phyloP scores from a whole-genome alignment of 1,140 invertebrate species.

The Vanessa tameamea region DNA sequence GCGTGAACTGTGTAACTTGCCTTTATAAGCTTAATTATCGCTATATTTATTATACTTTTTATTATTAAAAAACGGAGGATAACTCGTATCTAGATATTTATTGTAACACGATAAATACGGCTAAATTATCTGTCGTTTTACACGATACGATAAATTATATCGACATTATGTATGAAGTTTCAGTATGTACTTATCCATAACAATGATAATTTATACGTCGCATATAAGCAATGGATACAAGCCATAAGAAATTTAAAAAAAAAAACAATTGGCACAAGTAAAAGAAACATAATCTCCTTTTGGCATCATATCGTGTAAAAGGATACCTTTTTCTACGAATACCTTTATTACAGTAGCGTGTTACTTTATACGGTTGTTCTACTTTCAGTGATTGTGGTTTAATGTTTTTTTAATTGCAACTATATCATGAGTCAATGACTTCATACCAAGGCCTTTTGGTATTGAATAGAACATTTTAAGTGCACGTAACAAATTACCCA shows the following conservation, averaged over 20 bases:
- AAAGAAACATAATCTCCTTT: background rate
- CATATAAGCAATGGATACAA: too few relatives aligned
- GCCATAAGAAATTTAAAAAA: background rate
- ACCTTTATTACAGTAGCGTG: constrained; percentile 8
- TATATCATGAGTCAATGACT: constrained; percentile 43
- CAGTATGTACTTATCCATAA: too few relatives aligned
- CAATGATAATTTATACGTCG: too few relatives aligned
- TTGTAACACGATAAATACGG: too few relatives aligned
- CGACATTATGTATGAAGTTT: too few relatives aligned
- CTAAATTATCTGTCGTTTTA: too few relatives aligned
- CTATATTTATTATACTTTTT: background rate
- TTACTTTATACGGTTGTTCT: constrained; percentile 33
- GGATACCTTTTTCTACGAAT: constrained; percentile 19
- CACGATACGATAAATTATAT: too few relatives aligned
- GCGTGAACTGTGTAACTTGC: constrained; percentile 48
- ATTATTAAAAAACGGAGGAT: too few relatives aligned
- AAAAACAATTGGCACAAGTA: background rate
- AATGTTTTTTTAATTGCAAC: constrained; percentile 47
- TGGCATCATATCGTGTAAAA: background rate
- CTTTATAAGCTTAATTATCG: constrained; percentile 18
- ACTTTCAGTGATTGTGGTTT: constrained; percentile 40
- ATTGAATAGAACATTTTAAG: background rate
- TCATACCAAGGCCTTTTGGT: constrained; percentile 3
- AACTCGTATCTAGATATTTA: too few relatives aligned
- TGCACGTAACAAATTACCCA: background rate